Evolutionary conservation across 2,797 vertebrate species (phyloP), one percentile per base, ranked within the genome.

Genomic region (Enteromius unitaeniatus): DNA sequence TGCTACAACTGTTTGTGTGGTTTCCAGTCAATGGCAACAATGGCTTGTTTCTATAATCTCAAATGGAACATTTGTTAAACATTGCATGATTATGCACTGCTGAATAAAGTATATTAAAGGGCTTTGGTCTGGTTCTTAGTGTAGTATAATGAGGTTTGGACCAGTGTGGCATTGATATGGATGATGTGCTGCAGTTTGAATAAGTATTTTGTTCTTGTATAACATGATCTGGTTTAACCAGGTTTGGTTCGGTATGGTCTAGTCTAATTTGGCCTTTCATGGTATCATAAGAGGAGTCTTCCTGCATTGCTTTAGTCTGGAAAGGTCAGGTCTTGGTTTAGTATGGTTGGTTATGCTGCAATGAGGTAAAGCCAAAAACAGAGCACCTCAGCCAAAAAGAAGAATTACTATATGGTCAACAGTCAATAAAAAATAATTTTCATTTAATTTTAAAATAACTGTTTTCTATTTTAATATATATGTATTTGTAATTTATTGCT

Each of bases 21-120:
- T 77, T 67, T 68, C 23, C 62, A 77, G 73, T 51, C 64, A 76
- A 45, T 34, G 37, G 64, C 64, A 55, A 76, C 62, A 83, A 82
- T 83, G 73, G 23, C 62, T 58, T 67, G 17, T 40, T 82, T 26
- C 45, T 65, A 55, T 58, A 45, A 76, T 76, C 60, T 76, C 6
- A 76, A 83, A 58, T 53, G 17, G 62, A 42, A 82, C 17, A 40
- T 76, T 77, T 77, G 62, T 76, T 55, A 68, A 47, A 83, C 34
- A 14, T 26, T 34, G 42, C 64, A 28, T 11, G 58, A 65, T 51
- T 37, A 13, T 75, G 28, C 26, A 64, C 47, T 75, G 26, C 70
- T 5, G 13, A 75, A 82, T 75, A 49, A 75, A 75, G 15, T 31
- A 31, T 49, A 6, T n/a, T n/a, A 60, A 28, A 60, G 15, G 34